Conservation (phyloP, 2,113 vertebrate species). For the Grallaria varia region DNA sequence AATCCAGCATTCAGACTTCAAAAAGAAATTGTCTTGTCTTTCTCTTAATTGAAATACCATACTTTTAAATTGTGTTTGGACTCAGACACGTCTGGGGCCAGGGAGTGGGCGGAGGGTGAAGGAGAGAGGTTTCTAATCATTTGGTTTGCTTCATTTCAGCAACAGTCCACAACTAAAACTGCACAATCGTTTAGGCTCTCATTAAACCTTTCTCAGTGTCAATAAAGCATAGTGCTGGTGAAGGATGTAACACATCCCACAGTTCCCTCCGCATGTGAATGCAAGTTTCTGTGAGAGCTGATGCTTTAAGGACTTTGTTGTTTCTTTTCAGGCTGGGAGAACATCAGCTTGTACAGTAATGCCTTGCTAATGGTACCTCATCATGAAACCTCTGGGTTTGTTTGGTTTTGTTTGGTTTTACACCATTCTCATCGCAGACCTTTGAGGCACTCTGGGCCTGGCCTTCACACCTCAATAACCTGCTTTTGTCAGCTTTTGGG, state of each 20-base stretch:
- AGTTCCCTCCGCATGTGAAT: neutral
- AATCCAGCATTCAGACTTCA: neutral
- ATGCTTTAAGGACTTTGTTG: neutral
- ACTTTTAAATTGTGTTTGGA: constrained; percentile 11
- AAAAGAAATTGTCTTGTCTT: neutral
- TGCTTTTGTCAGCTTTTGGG: neutral
- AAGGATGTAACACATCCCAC: neutral
- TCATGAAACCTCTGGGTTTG: neutral
- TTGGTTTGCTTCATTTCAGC: constrained; percentile 1
- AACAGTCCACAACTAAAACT: neutral
- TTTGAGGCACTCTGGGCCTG: neutral
- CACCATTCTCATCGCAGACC: neutral
- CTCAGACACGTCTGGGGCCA: neutral
- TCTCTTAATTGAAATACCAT: neutral
- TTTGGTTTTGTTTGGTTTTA: neutral
- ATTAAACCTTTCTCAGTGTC: neutral
- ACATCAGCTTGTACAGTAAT: neutral
- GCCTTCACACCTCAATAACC: neutral
- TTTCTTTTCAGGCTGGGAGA: neutral
- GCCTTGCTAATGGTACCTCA: neutral
- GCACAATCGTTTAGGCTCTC: neutral
- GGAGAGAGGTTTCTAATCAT: neutral
- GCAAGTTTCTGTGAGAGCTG: neutral
- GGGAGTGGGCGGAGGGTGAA: too few relatives aligned
- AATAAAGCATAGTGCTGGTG: neutral